phyloP scores from a whole-genome alignment of 2,113 vertebrate species.

The Hepsetus odoe region DNA sequence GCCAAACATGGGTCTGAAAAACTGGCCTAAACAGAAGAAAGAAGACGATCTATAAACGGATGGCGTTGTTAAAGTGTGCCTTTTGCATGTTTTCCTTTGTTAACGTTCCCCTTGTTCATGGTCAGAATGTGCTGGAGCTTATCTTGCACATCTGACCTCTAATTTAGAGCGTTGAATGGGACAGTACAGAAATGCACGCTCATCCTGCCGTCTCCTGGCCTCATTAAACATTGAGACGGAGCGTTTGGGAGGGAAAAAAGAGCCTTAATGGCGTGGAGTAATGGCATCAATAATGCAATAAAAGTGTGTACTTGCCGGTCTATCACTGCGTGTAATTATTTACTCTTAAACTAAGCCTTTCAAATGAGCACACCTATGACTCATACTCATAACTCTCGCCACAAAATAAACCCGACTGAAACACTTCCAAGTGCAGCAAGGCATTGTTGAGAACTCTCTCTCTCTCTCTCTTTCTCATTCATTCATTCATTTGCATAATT shows the following conservation, averaged over 20 bases:
- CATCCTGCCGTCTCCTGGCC: conserved; percentile 20
- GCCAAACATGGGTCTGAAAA: no score
- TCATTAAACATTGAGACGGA: conserved; percentile 42
- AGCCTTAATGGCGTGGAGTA: conserved; percentile 12
- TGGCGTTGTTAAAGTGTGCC: neutral
- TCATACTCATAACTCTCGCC: neutral
- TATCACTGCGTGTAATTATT: conserved; percentile 5
- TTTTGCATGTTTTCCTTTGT: neutral
- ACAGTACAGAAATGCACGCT: conserved; percentile 19
- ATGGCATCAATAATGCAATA: no score
- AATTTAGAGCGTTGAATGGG: conserved; percentile 30
- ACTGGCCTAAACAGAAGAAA: neutral
- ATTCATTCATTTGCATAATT: conserved; percentile 76
- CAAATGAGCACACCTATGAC: conserved; percentile 2
- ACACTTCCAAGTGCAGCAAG: neutral
- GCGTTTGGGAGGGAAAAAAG: conserved; percentile 4
- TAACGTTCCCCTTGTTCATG: neutral
- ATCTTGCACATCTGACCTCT: conserved; percentile 21
- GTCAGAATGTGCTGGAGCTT: neutral
- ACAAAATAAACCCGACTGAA: conserved; percentile 22
- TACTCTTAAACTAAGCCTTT: neutral
- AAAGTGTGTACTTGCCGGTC: neutral
- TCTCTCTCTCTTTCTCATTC: neutral
- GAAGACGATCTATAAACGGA: no score
- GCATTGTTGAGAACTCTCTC: neutral